A percentile compares a stretch with the other conserved stretches of the same genome.
Conservation (phyloP, 2,113 vertebrate species). For the Malaclemys terrapin region DNA sequence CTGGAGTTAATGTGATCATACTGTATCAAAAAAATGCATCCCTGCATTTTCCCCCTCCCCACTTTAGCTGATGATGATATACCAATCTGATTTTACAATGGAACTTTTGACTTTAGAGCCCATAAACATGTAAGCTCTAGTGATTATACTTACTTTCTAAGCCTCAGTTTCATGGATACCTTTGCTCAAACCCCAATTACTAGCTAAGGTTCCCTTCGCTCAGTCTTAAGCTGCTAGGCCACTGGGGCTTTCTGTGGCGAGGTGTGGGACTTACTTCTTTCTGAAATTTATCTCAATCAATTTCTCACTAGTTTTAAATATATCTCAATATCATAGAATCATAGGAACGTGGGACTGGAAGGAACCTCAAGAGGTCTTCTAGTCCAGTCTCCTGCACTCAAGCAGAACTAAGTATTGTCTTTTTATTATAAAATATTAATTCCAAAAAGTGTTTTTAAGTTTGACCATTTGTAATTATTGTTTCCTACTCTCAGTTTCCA, state of each 20-base stretch:
- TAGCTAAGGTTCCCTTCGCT: not conserved
- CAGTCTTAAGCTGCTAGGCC: not conserved
- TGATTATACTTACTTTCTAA: not conserved
- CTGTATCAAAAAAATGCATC: not conserved
- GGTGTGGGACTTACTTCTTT: not conserved
- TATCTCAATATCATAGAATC: not conserved
- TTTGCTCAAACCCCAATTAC: not conserved
- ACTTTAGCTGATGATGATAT: not conserved
- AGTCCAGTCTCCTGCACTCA: too few relatives aligned
- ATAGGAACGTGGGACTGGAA: too few relatives aligned
- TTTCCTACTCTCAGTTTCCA: not conserved
- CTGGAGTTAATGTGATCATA: not conserved
- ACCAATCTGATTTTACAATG: not conserved
- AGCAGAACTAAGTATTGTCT: not conserved
- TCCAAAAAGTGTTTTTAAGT: not conserved
- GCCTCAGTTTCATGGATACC: not conserved
- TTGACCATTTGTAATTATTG: not conserved
- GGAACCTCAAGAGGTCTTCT: too few relatives aligned
- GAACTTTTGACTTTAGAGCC: not conserved
- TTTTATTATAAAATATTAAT: fast-evolving
- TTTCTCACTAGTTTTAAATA: not conserved
- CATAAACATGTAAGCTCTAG: not conserved
- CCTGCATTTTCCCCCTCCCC: fast-evolving
- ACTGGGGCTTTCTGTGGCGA: not conserved
- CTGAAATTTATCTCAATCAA: not conserved